Percentiles rank a stretch among this genome's conserved stretches.
Conservation (phyloP, 1,140 invertebrate species). For the Apis cerana region DNA sequence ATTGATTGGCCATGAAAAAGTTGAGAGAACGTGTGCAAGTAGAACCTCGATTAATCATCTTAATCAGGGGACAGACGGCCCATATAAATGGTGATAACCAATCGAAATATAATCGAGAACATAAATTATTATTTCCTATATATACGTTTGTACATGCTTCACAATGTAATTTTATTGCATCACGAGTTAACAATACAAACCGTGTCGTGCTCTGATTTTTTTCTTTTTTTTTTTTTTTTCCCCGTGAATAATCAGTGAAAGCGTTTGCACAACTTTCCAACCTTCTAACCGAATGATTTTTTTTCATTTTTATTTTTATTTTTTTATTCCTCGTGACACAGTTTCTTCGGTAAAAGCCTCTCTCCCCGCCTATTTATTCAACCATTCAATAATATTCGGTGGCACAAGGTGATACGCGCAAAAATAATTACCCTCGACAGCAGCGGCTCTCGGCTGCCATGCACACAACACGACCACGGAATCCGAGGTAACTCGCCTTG, state of each 20-base stretch:
- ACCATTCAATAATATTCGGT: conserved; percentile 5
- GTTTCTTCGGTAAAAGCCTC: conserved; percentile 3
- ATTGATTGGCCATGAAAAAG: no score
- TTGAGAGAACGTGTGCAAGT: no score
- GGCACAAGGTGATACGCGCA: conserved; percentile 13
- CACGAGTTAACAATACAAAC: no score
- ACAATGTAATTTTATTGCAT: no score
- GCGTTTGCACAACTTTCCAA: background rate
- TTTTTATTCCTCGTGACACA: background rate
- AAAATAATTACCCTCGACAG: conserved; percentile 21
- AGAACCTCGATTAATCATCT: no score
- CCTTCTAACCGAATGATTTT: background rate
- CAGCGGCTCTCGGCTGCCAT: background rate
- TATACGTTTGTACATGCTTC: no score
- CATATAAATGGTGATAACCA: no score
- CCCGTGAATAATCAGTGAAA: background rate
- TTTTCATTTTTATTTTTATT: background rate
- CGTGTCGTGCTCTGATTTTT: no score
- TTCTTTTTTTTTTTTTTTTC: no score
- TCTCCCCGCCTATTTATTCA: background rate
- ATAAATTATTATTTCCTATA: no score
- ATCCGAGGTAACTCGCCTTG: conserved; percentile 36
- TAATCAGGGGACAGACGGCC: no score
- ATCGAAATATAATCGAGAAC: no score
- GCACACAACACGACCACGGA: conserved; percentile 7